Evolutionary conservation across 2,888 invertebrate species (phyloP), one percentile per base, ranked within the genome.

Genomic region (Escarpia spicata): DNA sequence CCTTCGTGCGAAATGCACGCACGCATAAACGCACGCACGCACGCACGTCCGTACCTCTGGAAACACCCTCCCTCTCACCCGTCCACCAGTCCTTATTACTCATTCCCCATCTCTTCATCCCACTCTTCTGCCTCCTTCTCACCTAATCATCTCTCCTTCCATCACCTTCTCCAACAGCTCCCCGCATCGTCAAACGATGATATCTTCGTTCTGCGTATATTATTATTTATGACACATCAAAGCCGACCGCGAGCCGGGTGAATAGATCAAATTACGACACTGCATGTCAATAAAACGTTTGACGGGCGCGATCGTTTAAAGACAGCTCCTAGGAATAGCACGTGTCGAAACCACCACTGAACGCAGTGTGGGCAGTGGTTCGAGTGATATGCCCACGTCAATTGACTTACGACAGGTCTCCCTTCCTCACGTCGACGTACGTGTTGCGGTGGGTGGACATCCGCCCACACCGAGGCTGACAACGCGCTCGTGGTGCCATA

Each of bases 301-400:
- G 75, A 75, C 6, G 26, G 75, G 26, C 75, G 75, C 19, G 75
- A 15, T 26, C 75, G 3, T 75, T 75, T 75, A 75, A 26, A 75
- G 75, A n/a, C 75, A n/a, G n/a, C 26, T 75, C n/a, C 26, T 26
- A 75, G 6, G 26, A 75, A 15, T 26, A 75, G 3, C 75, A 6
- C 26, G 19, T 75, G 75, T 75, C 75, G 26, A 75, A 26, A 75
- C n/a, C 75, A 75, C 75, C 75, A 26, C 75, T 37, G 0, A 37
- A 0, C 75, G 4, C n/a, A 26, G 26, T 26, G 75, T 26, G 19
- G 19, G 75, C 75, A 15, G 75, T 26, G 75, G 26, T 26, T 75
- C n/a, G 75, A 52, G 75, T 6, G 75, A 75, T 75, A 75, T 75
- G 75, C 75, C 75, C 75, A 75, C 75, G n/a, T n/a, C 75, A 75